A percentile compares a stretch with the other conserved stretches of the same genome.
Evolutionary conservation across 64 coral and sea anemone genomes (phyloP).

Genomic region (Platygyra sinensis): DNA sequence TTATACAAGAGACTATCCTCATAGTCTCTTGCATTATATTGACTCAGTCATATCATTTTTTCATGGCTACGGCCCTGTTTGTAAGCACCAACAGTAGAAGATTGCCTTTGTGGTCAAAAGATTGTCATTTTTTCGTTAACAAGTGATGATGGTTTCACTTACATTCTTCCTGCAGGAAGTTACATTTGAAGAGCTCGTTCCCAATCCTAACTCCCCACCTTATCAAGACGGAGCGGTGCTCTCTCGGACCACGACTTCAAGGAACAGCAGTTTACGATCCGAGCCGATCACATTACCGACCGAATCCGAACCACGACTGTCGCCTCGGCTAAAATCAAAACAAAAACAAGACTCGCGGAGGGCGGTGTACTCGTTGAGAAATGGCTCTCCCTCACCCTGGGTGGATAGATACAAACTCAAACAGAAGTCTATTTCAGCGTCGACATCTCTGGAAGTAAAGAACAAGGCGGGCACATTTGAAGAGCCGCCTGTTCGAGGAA

Average conservation of each 20-base stretch:
- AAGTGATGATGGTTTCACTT: neutral
- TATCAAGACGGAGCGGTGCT: slow-evolving; percentile 37
- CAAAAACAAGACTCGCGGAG: slow-evolving; percentile 4
- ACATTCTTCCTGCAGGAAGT: slow-evolving; percentile 12
- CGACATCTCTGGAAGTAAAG: slow-evolving; percentile 18
- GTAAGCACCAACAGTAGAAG: too few relatives aligned
- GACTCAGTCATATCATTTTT: too few relatives aligned
- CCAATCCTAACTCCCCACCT: slow-evolving; percentile 6
- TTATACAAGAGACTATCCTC: too few relatives aligned
- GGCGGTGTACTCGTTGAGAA: slow-evolving; percentile 69
- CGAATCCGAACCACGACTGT: slow-evolving; percentile 20
- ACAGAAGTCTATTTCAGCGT: slow-evolving; percentile 71
- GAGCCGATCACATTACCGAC: slow-evolving; percentile 45
- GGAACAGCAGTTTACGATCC: slow-evolving; percentile 33
- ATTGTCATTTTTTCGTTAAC: neutral
- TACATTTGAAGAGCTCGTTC: slow-evolving; percentile 39
- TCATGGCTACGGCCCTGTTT: too few relatives aligned
- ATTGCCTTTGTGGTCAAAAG: too few relatives aligned
- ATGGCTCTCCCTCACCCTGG: slow-evolving; percentile 82
- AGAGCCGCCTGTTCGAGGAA: slow-evolving; percentile 54
- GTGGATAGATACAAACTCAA: slow-evolving; percentile 86
- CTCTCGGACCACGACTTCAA: neutral
- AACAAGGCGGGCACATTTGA: neutral
- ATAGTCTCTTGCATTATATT: too few relatives aligned
- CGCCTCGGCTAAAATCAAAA: slow-evolving; percentile 13